phyloP scores from a whole-genome alignment of 2,113 vertebrate species.

The Pedetes capensis region DNA sequence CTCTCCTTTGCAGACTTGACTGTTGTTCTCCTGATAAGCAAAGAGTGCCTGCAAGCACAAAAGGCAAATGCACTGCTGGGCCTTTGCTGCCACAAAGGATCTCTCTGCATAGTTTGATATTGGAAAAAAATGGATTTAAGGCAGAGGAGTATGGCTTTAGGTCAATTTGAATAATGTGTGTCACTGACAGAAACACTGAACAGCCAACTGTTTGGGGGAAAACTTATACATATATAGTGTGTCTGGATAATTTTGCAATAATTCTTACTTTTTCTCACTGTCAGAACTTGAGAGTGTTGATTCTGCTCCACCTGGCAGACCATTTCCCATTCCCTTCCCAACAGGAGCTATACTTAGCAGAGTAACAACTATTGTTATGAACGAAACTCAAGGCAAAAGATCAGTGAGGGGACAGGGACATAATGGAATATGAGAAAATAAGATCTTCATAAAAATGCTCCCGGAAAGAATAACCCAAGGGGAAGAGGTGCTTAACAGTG shows the following conservation, averaged over 20 bases:
- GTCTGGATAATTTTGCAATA: not conserved
- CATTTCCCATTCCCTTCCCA: not conserved
- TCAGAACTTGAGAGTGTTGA: not conserved
- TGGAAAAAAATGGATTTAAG: not conserved
- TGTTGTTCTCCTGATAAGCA: constrained; percentile 37
- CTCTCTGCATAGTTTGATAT: not conserved
- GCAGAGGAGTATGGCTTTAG: not conserved
- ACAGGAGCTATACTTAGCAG: not conserved
- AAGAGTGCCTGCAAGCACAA: not conserved
- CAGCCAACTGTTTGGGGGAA: not conserved
- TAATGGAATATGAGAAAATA: not conserved
- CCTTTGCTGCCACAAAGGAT: not conserved
- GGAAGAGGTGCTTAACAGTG: not conserved
- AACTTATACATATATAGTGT: not conserved
- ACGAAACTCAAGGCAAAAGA: not conserved
- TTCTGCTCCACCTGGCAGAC: not conserved
- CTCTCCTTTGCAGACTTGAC: constrained; percentile 53
- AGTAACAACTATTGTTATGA: not conserved
- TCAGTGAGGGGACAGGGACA: not conserved
- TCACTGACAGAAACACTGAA: not conserved
- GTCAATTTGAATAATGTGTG: not conserved
- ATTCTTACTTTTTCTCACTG: not conserved
- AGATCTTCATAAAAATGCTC: not conserved
- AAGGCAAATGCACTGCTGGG: not conserved
- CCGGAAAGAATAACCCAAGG: not conserved